phyloP scores from a whole-genome alignment of 2,797 vertebrate genomes.

The Petrocephalus sullivani region DNA sequence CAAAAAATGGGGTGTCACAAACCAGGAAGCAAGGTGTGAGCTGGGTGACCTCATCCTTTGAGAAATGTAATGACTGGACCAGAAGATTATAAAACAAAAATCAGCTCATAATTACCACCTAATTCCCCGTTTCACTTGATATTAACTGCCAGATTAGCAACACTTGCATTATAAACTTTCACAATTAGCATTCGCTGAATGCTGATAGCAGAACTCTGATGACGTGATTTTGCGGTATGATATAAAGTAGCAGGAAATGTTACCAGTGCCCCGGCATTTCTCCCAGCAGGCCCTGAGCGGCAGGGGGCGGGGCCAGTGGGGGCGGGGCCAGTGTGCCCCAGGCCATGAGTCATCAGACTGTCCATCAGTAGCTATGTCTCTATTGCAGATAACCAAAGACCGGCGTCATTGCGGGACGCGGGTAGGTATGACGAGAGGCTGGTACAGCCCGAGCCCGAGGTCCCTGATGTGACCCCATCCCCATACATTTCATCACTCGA shows the following conservation, averaged over 20 bases:
- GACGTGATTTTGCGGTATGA: background rate
- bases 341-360: background rate
- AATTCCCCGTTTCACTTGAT: background rate
- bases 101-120: background rate
- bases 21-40: conserved; percentile 13
- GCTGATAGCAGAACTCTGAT: background rate
- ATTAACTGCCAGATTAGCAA: background rate
- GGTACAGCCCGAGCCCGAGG: background rate
- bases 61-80: background rate
- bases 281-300: background rate
- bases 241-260: background rate
- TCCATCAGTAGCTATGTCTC: background rate
- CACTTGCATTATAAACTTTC: background rate
- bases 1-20: background rate
- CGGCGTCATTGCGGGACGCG: background rate
- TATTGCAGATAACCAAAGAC: background rate
- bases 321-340: background rate
- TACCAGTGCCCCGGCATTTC: background rate
- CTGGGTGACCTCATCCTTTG: background rate
- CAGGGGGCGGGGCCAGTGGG: background rate
- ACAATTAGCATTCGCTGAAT: background rate
- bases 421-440: background rate
- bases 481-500: background rate
- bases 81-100: background rate
- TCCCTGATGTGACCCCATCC: background rate